Base-by-base conservation (phyloP, 2,797 vertebrate species). In the Acropternis orthonyx region DNA sequence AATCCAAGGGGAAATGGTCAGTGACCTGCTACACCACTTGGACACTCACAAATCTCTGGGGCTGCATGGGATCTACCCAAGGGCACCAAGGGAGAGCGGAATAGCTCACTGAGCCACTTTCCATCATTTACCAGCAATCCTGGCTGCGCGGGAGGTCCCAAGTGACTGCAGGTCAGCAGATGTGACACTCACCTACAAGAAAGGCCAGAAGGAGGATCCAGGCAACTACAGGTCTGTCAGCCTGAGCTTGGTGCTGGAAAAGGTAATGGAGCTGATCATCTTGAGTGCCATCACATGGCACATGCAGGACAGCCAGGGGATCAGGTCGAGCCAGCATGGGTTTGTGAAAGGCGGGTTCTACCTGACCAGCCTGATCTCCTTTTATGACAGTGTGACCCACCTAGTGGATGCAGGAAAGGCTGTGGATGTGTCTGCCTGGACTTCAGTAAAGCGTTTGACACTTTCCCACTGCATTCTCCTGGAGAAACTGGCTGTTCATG, bases 181-280 rank as follows among this genome's bases (percentile, higher is more conserved):
- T 34, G 34, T n/a, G 41, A 14, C 23, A 6, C 21, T 7, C 5
- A 37, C 54, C 24, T 63, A 30, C 32, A 43, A 0, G 0, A 55
- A 66, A 24, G 52, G 24, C 24, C 43, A 34, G 24, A 71, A 77
- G 34, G n/a, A 84, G 30, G 39, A 46, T 66, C n/a, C 44, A 28
- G n/a, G 21, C 24, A 52, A 14, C 52, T 58, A 27, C 51, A 39
- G 26, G 4, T 65, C 44, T 84, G 28, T 71, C 58, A 89, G 18
- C 52, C 37, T 65, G 44, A 34, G 39, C 44, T 71, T 34, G 51
- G 37, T 65, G 26, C 46, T 44, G 30, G 39, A 34, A 51, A 37
- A 26, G 76, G 39, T 59, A 44, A 17, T 36, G 52, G 39, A 59
- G 52, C 18, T 44, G 72, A 34, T 84, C 24, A 34, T 65, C 28